A percentile compares a stretch with the other conserved stretches of the same genome.
These are phyloP conservation scores for Pammene fasciana DNA, from an alignment of 2,888 invertebrate species.

Conservation along the genomic window DNA sequence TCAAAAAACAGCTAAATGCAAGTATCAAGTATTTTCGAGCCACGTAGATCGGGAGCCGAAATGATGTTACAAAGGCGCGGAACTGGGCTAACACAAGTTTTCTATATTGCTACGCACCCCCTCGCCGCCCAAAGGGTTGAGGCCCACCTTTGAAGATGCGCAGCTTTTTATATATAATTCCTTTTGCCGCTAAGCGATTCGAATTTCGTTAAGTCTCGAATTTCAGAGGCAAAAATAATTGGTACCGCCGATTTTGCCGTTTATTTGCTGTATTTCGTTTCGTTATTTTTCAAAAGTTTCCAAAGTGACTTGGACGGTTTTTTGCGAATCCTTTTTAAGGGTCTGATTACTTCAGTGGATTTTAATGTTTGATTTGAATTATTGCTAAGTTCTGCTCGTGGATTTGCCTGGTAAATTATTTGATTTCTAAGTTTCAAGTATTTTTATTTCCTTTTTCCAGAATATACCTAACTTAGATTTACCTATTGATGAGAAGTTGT, in stretches of 20 bases:
- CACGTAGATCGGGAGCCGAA: constrained; percentile 72
- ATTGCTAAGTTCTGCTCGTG: constrained; percentile 43
- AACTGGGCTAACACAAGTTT: constrained; percentile 84
- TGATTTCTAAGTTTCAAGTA: not conserved
- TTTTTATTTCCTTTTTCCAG: not conserved
- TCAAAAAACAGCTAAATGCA: not conserved
- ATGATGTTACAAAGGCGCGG: constrained; percentile 83
- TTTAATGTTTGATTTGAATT: constrained; percentile 53
- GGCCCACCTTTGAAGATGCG: constrained; percentile 82
- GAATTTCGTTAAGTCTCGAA: constrained; percentile 82
- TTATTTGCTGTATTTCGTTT: constrained; percentile 54
- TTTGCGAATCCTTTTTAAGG: constrained; percentile 60
- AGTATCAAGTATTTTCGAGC: constrained; percentile 42
- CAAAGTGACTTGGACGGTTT: constrained; percentile 51
- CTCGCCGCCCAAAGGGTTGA: constrained; percentile 70
- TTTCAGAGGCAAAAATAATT: constrained; percentile 81
- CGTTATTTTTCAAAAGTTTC: constrained; percentile 52
- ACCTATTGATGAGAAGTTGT: not conserved
- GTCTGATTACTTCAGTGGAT: constrained; percentile 53
- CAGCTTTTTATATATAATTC: constrained; percentile 81
- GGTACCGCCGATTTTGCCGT: constrained; percentile 74
- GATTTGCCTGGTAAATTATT: constrained; percentile 42
- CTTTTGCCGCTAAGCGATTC: constrained; percentile 80
- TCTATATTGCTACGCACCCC: constrained; percentile 81
- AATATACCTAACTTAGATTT: not conserved